These are phyloP conservation scores for Polyergus mexicanus DNA, from an alignment of 1,140 invertebrate genomes.

Conservation along the genomic window DNA sequence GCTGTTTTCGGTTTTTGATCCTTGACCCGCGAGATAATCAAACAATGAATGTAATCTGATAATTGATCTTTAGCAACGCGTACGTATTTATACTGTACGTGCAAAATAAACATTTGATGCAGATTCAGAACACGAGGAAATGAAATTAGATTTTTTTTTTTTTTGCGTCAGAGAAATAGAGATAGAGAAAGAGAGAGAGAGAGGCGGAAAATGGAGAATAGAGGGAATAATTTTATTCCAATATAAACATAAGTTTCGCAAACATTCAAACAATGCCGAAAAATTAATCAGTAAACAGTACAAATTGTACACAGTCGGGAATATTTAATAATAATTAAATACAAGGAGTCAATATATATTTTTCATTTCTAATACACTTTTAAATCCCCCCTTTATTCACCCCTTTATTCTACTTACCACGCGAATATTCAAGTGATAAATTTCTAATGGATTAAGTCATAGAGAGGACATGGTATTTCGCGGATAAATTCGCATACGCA, in stretches of 20 bases:
- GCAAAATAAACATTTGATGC: constrained; percentile 50
- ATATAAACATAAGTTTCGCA: constrained; percentile 47
- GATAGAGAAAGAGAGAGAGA: not conserved
- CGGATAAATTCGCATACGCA: constrained; percentile 34
- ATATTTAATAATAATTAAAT: not conserved
- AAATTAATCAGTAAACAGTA: constrained; percentile 14
- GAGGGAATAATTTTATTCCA: constrained; percentile 22
- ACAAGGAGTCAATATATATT: not conserved
- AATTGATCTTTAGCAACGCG: constrained; percentile 56
- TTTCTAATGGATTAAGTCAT: constrained; percentile 58
- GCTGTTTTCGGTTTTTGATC: constrained; percentile 57
- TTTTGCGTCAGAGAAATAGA: not conserved
- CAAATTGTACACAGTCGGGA: too few species aligned
- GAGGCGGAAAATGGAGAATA: not conserved
- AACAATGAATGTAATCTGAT: constrained; percentile 53
- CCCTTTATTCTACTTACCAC: not conserved
- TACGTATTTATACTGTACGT: constrained; percentile 16
- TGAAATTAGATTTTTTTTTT: not conserved
- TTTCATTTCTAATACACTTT: not conserved
- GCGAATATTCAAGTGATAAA: constrained; percentile 7
- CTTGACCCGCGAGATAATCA: constrained; percentile 55
- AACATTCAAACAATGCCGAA: constrained; percentile 25
- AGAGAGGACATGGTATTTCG: constrained; percentile 30
- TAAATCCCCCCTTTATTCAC: too few species aligned
- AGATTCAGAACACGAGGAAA: constrained; percentile 25